Evolutionary conservation across 2,888 invertebrate species (phyloP), one percentile per base, ranked within the genome.

Genomic region (Epinotia nisella): DNA sequence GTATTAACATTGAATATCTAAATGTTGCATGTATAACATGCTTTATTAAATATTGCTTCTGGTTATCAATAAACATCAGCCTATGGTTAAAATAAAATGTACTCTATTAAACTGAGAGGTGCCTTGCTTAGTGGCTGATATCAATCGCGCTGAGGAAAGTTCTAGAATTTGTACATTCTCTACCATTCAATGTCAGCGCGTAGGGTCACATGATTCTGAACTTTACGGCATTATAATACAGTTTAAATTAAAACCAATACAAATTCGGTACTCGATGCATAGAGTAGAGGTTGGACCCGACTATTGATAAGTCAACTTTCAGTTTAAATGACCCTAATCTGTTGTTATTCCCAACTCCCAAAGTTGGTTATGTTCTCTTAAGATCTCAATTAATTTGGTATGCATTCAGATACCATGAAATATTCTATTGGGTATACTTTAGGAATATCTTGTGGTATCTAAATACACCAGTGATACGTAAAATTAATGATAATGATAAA

Each of bases 1-100:
- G 49, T 49, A 45, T 15, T 15, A 13, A 45, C 45, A 45, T 15
- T 49, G 49, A 49, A 3, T 49, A 49, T 49, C 1, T n/a, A n/a
- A 49, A 49, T 49, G n/a, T 15, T 49, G 41, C 39, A 62, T 58
- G 59, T 66, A 10, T 53, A 45, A 62, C 24, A 21, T 29, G n/a
- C 5, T 62, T 49, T 49, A 15, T 41, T 60, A 41, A 60, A 17
- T 11, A 17, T 39, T 21, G 29, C n/a, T 35, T 39, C 35, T 17
- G n/a, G 17, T 61, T 61, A n/a, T 15, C 41, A 21, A 21, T 21
- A 61, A 45, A 15, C 41, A 61, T 1, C 17, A 39, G 60, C 39
- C 13, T 15, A 13, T 21, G 10, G 19, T 45, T 45, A 45, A 13
- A 60, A 5, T 29, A 17, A 17, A 39, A 39, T 7, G 17, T 17